A percentile compares a stretch with the other conserved stretches of the same genome.
These are phyloP conservation scores for Ischnura elegans DNA, from an alignment of 2,888 invertebrate genomes.

Conservation along the genomic window DNA sequence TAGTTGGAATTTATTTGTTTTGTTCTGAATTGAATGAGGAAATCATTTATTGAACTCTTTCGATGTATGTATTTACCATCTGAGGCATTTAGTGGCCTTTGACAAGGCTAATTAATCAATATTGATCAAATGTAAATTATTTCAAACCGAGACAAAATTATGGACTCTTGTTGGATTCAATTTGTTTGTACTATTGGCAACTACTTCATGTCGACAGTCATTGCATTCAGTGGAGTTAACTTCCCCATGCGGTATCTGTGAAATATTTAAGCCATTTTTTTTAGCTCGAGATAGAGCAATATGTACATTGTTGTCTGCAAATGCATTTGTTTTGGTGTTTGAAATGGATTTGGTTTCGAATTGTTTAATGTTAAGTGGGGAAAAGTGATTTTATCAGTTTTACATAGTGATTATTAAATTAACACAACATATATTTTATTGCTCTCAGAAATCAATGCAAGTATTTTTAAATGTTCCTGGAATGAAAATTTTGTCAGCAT, in stretches of 20 bases:
- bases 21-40: background rate
- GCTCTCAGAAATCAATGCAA: background rate
- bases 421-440: background rate
- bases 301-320: background rate
- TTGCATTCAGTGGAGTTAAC: background rate
- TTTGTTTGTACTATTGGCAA: background rate
- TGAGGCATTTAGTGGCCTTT: background rate
- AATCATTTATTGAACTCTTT: background rate
- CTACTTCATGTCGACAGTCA: background rate
- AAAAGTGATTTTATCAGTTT: background rate
- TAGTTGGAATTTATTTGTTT: background rate
- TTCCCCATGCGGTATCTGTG: background rate
- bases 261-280: background rate
- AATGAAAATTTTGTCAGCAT: conserved; percentile 4
- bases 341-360: background rate
- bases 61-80: background rate
- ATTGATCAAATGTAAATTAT: background rate
- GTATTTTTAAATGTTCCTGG: background rate
- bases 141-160: background rate
- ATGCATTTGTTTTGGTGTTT: background rate
- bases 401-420: background rate
- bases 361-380: background rate
- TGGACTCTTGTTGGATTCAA: background rate
- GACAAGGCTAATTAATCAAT: background rate
- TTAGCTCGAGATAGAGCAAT: background rate